Conservation (phyloP, 2,888 invertebrate species). For the Julus scanicus region DNA sequence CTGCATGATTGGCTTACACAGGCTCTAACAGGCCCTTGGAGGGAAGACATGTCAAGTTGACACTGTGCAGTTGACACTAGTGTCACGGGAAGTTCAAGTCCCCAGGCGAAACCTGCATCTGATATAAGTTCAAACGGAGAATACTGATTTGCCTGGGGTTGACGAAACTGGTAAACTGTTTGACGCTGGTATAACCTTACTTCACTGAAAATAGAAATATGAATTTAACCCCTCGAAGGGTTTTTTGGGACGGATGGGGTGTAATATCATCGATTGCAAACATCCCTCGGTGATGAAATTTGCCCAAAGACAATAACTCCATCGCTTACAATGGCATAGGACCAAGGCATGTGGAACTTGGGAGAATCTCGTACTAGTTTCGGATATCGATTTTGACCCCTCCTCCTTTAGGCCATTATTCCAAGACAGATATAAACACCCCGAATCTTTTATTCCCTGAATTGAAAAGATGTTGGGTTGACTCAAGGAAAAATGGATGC, state of each 20-base stretch:
- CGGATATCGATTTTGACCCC: neutral
- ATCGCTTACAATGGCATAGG: neutral
- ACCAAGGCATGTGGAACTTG: neutral
- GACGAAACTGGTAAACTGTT: neutral
- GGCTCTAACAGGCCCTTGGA: neutral
- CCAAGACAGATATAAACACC: neutral
- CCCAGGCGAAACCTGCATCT: neutral
- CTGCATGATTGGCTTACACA: neutral
- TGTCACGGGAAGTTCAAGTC: neutral
- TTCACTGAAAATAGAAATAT: neutral
- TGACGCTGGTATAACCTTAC: neutral
- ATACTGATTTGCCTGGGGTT: neutral
- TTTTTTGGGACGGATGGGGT: neutral
- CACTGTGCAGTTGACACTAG: neutral
- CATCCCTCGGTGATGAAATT: neutral
- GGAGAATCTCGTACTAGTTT: neutral
- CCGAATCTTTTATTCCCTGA: conserved; percentile 1
- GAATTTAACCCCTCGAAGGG: neutral
- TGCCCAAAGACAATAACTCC: neutral
- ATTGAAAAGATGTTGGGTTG: conserved; percentile 17
- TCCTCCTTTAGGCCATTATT: neutral
- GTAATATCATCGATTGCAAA: neutral
- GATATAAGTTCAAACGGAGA: neutral
- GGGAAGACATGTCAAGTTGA: neutral
- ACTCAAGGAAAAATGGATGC: neutral